Conservation (phyloP, 2,113 vertebrate species). For the Theristicus caerulescens region DNA sequence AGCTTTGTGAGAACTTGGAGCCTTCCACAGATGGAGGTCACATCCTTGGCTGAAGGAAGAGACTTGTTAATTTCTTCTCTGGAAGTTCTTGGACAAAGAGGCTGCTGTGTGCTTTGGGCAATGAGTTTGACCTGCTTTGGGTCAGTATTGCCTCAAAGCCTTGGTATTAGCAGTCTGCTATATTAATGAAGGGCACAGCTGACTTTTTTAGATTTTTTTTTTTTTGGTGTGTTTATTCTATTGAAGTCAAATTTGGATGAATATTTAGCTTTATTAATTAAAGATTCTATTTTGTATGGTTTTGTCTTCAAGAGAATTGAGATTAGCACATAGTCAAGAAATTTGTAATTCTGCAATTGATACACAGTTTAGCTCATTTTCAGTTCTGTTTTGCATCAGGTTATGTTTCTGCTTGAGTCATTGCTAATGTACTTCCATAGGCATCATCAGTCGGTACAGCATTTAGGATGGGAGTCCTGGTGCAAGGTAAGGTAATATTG, state of each 20-base stretch:
- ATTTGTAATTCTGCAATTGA: not conserved
- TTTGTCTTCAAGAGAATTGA: not conserved
- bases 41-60: not conserved
- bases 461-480: not conserved
- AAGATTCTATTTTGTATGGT: not conserved
- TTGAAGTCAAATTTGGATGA: not conserved
- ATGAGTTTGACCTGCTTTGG: not conserved
- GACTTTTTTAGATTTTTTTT: not conserved
- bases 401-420: not conserved
- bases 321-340: not conserved
- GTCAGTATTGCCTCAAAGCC: not conserved
- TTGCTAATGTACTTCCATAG: not conserved
- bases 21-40: not conserved
- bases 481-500: not conserved
- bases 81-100: not conserved
- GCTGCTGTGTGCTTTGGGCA: not conserved
- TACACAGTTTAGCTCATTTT: not conserved
- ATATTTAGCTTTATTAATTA: not conserved
- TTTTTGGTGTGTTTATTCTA: not conserved
- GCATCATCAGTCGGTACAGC: accelerated
- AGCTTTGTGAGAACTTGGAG: not conserved
- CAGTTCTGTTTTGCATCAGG: not conserved
- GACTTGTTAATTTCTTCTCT: not conserved
- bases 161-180: not conserved
- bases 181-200: not conserved